Percentiles rank a stretch among this genome's conserved stretches.
Evolutionary conservation across 2,888 invertebrate genomes (phyloP).

Genomic region (Shargacucullia verbasci): DNA sequence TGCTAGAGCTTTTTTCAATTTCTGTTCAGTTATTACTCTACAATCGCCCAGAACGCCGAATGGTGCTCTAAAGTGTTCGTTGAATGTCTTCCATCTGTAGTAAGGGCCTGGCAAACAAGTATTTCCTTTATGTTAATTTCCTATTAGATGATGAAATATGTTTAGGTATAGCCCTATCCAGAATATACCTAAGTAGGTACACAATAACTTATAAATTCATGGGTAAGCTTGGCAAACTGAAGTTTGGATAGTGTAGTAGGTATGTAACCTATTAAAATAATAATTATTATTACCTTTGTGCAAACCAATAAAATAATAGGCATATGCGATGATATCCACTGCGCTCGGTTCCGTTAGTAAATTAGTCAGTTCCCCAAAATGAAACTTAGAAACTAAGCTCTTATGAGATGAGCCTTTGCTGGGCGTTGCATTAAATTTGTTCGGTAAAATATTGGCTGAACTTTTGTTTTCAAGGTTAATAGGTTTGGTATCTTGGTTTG

Average conservation of each 20-base stretch:
- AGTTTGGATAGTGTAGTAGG: too few relatives aligned
- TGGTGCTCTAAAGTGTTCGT: conserved; percentile 90
- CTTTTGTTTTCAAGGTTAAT: too few relatives aligned
- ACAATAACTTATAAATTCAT: too few relatives aligned
- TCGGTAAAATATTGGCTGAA: too few relatives aligned
- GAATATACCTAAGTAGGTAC: too few relatives aligned
- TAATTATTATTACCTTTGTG: conserved; percentile 90
- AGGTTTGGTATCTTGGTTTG: too few relatives aligned
- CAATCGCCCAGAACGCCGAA: conserved; percentile 88
- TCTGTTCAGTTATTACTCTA: conserved; percentile 88
- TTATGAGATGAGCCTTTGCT: not conserved
- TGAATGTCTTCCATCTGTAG: conserved; percentile 93
- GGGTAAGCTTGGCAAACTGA: too few relatives aligned
- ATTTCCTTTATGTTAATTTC: not conserved
- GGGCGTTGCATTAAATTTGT: not conserved
- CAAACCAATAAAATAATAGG: conserved; percentile 95
- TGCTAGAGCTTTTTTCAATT: conserved; percentile 90
- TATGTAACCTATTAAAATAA: too few relatives aligned
- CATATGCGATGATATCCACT: conserved; percentile 92
- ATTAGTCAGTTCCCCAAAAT: conserved; percentile 58
- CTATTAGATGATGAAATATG: too few relatives aligned
- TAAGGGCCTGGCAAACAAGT: conserved; percentile 92
- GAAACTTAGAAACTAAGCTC: not conserved
- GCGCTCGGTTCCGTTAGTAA: conserved; percentile 79
- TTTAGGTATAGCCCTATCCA: too few relatives aligned